A percentile compares a stretch with the other conserved stretches of the same genome.
Evolutionary conservation across 2,888 invertebrate genomes (phyloP).

Genomic region (Chloromyia formosa): DNA sequence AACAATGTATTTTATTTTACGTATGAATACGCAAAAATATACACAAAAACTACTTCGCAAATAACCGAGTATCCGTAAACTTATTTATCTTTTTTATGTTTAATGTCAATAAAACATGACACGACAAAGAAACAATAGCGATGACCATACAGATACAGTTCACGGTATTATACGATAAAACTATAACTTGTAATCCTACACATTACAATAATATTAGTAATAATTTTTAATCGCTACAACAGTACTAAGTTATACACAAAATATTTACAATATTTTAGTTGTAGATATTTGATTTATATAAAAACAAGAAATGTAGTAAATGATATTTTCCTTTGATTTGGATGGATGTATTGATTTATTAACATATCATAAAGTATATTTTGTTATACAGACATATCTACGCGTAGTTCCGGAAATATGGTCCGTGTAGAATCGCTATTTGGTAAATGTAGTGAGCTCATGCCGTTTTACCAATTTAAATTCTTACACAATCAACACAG

Average conservation of each 20-base stretch:
- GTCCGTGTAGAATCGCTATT: background rate
- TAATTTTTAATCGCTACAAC: background rate
- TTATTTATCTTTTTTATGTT: background rate
- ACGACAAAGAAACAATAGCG: no score
- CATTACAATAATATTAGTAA: conserved; percentile 1
- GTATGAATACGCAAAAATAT: conserved; percentile 16
- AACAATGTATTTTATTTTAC: conserved; percentile 28
- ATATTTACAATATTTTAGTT: conserved; percentile 19
- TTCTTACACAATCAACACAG: background rate
- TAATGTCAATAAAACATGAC: conserved; percentile 4
- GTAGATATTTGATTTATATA: background rate
- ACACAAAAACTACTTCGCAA: conserved; percentile 22
- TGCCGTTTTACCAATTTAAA: background rate
- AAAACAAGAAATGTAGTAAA: no score
- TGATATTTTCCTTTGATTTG: no score
- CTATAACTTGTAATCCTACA: conserved; percentile 11
- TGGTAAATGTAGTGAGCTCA: background rate
- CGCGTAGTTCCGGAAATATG: background rate
- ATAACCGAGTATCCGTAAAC: background rate
- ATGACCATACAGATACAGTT: conserved; percentile 5
- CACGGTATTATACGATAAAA: background rate
- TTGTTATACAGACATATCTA: background rate
- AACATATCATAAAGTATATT: no score
- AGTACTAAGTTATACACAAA: conserved; percentile 5
- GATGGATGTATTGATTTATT: no score